These are phyloP conservation scores for Aproaerema taeniolella DNA, from an alignment of 2,888 invertebrate genomes.

Conservation along the genomic window DNA sequence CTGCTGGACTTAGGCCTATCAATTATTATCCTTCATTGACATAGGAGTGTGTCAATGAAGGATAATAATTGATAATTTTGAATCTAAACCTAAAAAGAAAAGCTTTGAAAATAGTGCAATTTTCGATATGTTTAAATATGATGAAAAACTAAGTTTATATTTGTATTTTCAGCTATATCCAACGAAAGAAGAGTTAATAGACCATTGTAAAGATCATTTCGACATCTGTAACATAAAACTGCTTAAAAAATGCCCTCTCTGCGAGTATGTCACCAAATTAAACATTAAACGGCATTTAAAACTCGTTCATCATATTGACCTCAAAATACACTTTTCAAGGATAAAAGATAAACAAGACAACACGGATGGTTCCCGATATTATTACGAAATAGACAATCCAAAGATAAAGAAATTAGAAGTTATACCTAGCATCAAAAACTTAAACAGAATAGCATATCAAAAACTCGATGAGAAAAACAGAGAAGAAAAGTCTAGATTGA, in stretches of 20 bases:
- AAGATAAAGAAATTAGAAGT: conserved; percentile 39
- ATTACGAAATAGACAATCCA: conserved; percentile 34
- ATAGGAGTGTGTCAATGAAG: no score
- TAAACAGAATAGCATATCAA: conserved; percentile 44
- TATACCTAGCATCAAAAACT: conserved; percentile 49
- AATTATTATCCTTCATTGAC: no score
- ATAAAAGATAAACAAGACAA: conserved; percentile 34
- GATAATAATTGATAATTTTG: no score
- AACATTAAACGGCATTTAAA: conserved; percentile 37
- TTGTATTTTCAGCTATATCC: conserved; percentile 54
- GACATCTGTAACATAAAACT: conserved; percentile 44
- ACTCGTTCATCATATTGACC: conserved; percentile 31
- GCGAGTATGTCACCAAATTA: conserved; percentile 37
- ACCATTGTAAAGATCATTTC: conserved; percentile 53
- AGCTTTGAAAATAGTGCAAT: no score
- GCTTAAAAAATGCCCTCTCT: conserved; percentile 54
- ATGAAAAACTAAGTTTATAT: no score
- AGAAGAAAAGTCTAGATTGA: conserved; percentile 27
- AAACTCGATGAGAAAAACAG: conserved; percentile 42
- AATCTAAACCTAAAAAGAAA: no score
- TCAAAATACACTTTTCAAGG: conserved; percentile 30
- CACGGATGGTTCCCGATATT: conserved; percentile 34
- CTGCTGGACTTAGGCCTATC: no score
- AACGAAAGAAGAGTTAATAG: conserved; percentile 40
- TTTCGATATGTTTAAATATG: no score